Conservation (phyloP, 2,113 vertebrate species). For the Sylvia atricapilla region DNA sequence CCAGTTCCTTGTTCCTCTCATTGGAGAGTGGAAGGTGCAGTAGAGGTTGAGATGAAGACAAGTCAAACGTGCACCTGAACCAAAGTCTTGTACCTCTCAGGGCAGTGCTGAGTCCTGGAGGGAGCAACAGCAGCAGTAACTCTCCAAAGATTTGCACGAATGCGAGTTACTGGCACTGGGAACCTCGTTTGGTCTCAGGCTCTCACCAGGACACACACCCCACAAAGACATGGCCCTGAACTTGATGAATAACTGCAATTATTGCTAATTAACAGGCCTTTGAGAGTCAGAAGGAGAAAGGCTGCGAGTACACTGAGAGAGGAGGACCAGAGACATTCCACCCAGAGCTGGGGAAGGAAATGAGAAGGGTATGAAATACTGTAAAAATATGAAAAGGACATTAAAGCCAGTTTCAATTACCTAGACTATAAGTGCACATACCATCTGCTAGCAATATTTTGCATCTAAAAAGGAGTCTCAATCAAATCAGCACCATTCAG, state of each 20-base stretch:
- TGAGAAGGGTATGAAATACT: not conserved
- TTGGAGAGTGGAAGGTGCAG: not conserved
- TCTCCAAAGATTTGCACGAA: not conserved
- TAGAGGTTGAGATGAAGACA: not conserved
- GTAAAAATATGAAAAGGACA: not conserved
- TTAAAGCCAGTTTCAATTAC: not conserved
- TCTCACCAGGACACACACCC: not conserved
- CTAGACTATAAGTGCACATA: not conserved
- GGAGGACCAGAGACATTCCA: not conserved
- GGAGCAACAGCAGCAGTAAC: not conserved
- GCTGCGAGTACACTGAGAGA: not conserved
- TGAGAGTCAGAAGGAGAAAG: not conserved
- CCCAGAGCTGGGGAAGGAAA: not conserved
- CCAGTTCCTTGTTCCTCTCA: rapidly evolving
- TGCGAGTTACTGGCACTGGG: not conserved
- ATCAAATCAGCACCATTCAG: not conserved
- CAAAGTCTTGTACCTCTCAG: not conserved
- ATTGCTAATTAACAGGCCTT: not conserved
- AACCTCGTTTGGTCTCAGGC: not conserved
- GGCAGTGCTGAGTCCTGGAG: not conserved
- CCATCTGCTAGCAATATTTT: not conserved
- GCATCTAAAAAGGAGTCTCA: not conserved
- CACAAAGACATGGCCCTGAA: not conserved
- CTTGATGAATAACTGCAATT: not conserved
- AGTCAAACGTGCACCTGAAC: not conserved